Conservation (phyloP, 2,797 vertebrate genomes). For the Pteronotus mesoamericanus region DNA sequence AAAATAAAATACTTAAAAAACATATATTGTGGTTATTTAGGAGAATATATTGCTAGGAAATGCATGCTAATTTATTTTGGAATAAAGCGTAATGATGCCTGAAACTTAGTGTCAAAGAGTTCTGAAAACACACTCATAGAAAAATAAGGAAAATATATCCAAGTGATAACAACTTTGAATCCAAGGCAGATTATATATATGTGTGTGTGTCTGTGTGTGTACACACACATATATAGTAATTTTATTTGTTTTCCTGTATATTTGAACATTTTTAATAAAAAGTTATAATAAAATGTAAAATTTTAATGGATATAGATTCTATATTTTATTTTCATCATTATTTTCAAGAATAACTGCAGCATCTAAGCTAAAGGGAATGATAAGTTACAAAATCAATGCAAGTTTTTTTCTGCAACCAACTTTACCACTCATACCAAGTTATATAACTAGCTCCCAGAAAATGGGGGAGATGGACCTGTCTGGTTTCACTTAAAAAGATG, state of each 20-base stretch:
- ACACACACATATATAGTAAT: neutral
- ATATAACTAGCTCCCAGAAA: neutral
- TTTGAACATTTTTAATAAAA: slow-evolving; percentile 26
- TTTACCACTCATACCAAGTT: neutral
- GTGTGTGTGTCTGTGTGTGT: too few species aligned
- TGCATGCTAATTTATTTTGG: neutral
- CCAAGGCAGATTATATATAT: neutral
- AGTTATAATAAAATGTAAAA: neutral
- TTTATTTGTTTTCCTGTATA: slow-evolving; percentile 8
- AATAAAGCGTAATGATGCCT: neutral
- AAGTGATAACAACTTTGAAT: slow-evolving; percentile 4
- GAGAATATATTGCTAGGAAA: neutral
- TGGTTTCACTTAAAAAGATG: neutral
- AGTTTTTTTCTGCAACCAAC: neutral
- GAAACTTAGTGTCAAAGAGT: neutral
- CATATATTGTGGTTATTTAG: neutral
- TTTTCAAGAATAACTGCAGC: slow-evolving; percentile 22
- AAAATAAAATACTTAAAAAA: neutral
- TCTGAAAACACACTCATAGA: neutral
- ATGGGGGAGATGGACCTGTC: neutral
- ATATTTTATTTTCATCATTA: neutral
- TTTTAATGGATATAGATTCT: neutral
- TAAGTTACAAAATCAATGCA: slow-evolving; percentile 5
- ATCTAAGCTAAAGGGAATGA: neutral
- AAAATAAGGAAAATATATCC: neutral